Base-by-base conservation (phyloP, 2,888 invertebrate genomes). In the Spatulosminthurus flaviceps region DNA sequence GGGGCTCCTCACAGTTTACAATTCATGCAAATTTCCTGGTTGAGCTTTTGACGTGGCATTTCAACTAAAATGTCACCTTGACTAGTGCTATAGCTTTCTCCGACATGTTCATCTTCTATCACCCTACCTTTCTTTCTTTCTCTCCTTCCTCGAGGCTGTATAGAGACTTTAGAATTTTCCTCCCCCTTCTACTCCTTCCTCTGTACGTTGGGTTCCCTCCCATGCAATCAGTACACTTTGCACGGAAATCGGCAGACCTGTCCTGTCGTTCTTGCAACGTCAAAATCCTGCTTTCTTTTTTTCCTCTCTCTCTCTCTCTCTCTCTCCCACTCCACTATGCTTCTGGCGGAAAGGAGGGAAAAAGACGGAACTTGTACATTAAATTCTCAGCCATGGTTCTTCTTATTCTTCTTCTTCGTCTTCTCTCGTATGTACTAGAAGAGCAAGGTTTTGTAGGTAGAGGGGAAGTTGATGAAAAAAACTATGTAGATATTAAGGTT, bases 1-100 rank as follows among this genome's bases (percentile, higher is more conserved):
- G 1, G 16, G 5, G 16, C 51, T 51, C 16, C 19, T 51, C n/a
- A 9, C 51, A 9, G 51, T 51, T 51, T 51, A 51, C 71, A 81
- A 81, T 80, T 79, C 79, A 81, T 80, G 80, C 79, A 81, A 80
- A 80, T 81, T 79, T 81, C 73, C 72, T 76, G 67, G 79, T 70
- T 66, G 80, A 72, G 73, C 41, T 74, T 81, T 80, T 83, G 82
- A 80, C 81, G 81, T 80, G 82, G 80, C 81, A 82, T 82, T 82
- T 83, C 81, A 80, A 81, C 78, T 81, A 64, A 82, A 81, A 82
- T 70, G 69, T 77, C 77, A 77, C 77, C 77, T 77, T 70, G 77
- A 60, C 70, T 19, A 19, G 69, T 24, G 16, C 43, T 24, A 41
- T 16, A 51, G 19, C 24, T 73, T 43, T 29, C 60, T 21, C n/a